A percentile compares a stretch with the other conserved stretches of the same genome.
Evolutionary conservation across 30 jellyfish, hydroid and myxozoan genomes (phyloP).

Genomic region (Rhopilema esculentum): DNA sequence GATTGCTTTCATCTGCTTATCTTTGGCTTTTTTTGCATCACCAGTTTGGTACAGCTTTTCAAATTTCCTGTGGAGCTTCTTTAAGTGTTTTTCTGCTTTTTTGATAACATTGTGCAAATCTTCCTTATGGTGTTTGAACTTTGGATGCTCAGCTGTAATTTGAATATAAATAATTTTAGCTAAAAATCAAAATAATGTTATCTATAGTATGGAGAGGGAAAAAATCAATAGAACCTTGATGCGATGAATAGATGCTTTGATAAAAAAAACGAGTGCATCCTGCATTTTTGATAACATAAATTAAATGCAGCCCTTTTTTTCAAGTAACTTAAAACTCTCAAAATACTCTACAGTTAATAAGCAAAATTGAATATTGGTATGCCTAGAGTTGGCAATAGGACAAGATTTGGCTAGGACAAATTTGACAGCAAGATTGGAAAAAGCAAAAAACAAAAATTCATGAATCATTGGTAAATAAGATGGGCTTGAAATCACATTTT

Average conservation of each 20-base stretch:
- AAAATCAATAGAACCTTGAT: neutral
- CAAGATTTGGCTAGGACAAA: too few species aligned
- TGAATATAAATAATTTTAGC: neutral
- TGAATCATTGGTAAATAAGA: too few species aligned
- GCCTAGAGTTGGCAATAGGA: too few species aligned
- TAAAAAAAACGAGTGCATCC: too few species aligned
- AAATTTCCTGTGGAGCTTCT: slow-evolving; percentile 32
- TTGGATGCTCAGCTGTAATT: slow-evolving; percentile 49
- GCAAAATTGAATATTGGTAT: too few species aligned
- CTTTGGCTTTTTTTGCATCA: slow-evolving; percentile 21
- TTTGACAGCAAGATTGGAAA: too few species aligned
- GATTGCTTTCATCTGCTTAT: slow-evolving; percentile 31
- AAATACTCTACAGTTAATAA: too few species aligned
- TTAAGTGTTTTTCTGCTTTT: slow-evolving; percentile 41
- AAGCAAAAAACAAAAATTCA: too few species aligned
- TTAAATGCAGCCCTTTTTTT: too few species aligned
- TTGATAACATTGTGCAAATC: slow-evolving; percentile 34
- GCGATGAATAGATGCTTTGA: neutral
- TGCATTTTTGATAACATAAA: too few species aligned
- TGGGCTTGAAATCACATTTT: too few species aligned
- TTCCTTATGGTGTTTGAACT: slow-evolving; percentile 39
- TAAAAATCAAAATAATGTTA: neutral
- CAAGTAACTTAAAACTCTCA: too few species aligned
- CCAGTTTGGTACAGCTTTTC: slow-evolving; percentile 16
- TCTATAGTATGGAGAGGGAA: neutral